A percentile compares a stretch with the other conserved stretches of the same genome.
These are phyloP conservation scores for Apoderus coryli DNA, from an alignment of 2,888 invertebrate genomes.

Conservation along the genomic window DNA sequence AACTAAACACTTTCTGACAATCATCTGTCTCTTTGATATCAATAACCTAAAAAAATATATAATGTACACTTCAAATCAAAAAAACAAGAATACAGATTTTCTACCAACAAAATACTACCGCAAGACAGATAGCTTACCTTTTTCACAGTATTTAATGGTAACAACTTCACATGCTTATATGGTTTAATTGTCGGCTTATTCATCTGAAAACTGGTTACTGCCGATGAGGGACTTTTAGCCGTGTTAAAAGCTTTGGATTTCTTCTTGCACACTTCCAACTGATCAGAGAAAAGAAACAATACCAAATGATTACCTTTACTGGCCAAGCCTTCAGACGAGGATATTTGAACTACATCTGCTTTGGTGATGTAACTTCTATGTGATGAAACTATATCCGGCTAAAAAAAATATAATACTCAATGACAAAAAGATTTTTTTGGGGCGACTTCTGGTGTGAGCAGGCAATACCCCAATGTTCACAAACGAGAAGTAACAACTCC, in stretches of 20 bases:
- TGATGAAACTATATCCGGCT: conserved; percentile 86
- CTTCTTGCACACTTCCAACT: conserved; percentile 82
- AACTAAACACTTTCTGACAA: conserved; percentile 79
- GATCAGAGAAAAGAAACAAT: conserved; percentile 87
- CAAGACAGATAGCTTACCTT: conserved; percentile 36
- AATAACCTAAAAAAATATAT: conserved; percentile 43
- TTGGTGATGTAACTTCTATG: conserved; percentile 79
- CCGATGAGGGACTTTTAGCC: conserved; percentile 50
- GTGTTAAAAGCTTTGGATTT: conserved; percentile 62
- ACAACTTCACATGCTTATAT: conserved; percentile 81
- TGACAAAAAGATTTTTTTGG: too few species aligned
- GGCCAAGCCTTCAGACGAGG: conserved; percentile 55
- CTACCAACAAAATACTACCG: too few species aligned
- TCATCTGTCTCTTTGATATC: conserved; percentile 77
- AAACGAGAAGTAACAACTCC: too few species aligned
- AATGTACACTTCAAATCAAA: too few species aligned
- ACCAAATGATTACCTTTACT: conserved; percentile 71
- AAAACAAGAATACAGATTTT: too few species aligned
- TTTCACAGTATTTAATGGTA: conserved; percentile 79
- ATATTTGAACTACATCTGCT: conserved; percentile 78
- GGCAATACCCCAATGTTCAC: too few species aligned
- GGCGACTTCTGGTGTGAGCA: too few species aligned
- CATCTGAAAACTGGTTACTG: conserved; percentile 16
- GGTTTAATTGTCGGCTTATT: conserved; percentile 57
- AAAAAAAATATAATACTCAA: too few species aligned